Conservation (phyloP, 2,797 vertebrate species). For the Amazonetta brasiliensis region DNA sequence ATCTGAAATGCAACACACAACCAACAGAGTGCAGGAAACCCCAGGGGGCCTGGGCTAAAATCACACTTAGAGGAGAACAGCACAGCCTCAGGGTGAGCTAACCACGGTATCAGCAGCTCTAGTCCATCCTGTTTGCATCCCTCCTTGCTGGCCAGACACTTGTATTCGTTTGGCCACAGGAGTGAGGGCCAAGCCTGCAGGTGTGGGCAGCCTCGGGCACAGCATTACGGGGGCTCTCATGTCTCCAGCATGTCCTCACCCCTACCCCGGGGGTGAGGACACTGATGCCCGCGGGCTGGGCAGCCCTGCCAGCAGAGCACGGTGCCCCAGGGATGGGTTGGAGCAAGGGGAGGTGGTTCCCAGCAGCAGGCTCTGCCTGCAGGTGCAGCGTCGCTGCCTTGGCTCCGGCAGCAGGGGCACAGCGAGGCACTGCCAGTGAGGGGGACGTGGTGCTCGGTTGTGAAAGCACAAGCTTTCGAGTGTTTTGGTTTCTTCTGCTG, state of each 20-base stretch:
- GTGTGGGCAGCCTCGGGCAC: accelerated
- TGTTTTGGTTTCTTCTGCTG: slow-evolving; percentile 42
- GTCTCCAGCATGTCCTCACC: background rate
- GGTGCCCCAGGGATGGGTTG: background rate
- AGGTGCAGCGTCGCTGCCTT: background rate
- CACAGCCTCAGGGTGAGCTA: background rate
- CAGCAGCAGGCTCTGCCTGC: background rate
- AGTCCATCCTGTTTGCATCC: background rate
- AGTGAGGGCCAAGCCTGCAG: background rate
- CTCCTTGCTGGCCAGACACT: background rate
- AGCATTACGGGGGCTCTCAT: accelerated
- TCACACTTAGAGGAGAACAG: background rate
- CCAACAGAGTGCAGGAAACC: background rate
- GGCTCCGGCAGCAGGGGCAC: background rate
- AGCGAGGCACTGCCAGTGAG: background rate
- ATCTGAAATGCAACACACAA: background rate
- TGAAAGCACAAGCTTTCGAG: slow-evolving; percentile 28
- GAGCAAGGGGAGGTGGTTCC: background rate
- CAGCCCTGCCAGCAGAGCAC: background rate
- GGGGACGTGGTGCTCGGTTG: background rate
- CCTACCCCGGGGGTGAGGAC: background rate
- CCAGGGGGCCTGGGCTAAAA: background rate
- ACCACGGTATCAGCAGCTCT: background rate
- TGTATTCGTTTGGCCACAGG: background rate
- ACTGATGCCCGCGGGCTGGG: background rate